Evolutionary conservation across 1,140 invertebrate species (phyloP), one percentile per base, ranked within the genome.

Genomic region (Musca domestica): DNA sequence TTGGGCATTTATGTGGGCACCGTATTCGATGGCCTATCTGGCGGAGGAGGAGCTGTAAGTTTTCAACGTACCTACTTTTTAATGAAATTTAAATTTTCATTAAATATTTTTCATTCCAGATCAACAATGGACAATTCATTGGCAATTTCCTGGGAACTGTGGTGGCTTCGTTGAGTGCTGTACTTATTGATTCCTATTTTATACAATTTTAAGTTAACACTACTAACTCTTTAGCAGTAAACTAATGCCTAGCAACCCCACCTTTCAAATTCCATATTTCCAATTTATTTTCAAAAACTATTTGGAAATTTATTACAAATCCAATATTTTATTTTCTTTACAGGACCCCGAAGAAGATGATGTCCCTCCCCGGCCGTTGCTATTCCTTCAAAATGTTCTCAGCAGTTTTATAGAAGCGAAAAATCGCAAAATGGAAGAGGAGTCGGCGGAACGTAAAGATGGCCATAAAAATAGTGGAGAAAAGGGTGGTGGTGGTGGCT

Each of bases 31-130:
- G 85, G 84, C 7, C 71, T 85, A 2, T 85, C 85, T 0, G 84
- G 83, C 20, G 84, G 84, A 7, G 84, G 84, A 47, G 85, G 84
- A 71, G 83, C 84, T 68, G 85, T 86, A 81, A 48, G 41, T 68
- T 30, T 25, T 22, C 14, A n/a, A 12, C 15, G 17, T 41, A 51
- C 46, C 12, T 54, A 0, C 10, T 20, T n/a, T 2, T 69, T 1
- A 48, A 3, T 63, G 3, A 2, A 41, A 25, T 27, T 66, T 15
- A 41, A 17, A 25, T 47, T 46, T 58, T 67, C 58, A 30, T 22
- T 66, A 17, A 66, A 0, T 46, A 14, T 58, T 52, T 66, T 5
- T 71, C n/a, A n/a, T 76, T 73, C 19, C 67, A 77, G 76, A 74
- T 80, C 0, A 82, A 82, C 58, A 83, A 83, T 71, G 82, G 82